These are phyloP conservation scores for Lophotis ruficrista DNA, from an alignment of 2,113 vertebrate species.

Conservation along the genomic window DNA sequence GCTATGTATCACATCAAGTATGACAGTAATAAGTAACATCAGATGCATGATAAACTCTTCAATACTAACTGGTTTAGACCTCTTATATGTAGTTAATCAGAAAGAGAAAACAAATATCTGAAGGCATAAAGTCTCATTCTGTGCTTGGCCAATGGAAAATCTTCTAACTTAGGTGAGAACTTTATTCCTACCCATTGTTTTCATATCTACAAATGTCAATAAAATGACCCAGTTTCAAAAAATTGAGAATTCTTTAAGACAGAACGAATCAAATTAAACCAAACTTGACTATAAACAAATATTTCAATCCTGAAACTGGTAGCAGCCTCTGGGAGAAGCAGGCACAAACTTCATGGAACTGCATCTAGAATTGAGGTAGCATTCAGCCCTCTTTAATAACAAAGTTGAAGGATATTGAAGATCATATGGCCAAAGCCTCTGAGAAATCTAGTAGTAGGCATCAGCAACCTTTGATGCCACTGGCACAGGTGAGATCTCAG, in stretches of 20 bases:
- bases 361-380: neutral
- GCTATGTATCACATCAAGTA: rapidly evolving
- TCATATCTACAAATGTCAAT: neutral
- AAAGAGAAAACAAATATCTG: neutral
- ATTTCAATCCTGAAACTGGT: neutral
- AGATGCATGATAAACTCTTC: neutral
- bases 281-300: neutral
- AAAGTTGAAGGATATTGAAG: neutral
- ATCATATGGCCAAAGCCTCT: neutral
- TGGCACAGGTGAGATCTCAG: neutral
- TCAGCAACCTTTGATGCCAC: neutral
- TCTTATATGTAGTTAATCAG: neutral
- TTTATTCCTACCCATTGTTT: neutral
- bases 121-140: neutral
- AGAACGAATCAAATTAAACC: neutral
- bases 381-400: neutral
- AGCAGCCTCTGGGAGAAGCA: neutral
- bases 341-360: neutral
- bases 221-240: neutral
- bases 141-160: neutral
- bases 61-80: neutral
- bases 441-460: neutral
- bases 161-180: neutral
- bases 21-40: neutral
- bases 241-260: neutral